A percentile compares a stretch with the other conserved stretches of the same genome.
Evolutionary conservation across 2,113 vertebrate genomes (phyloP).

Genomic region (Aythya baeri): DNA sequence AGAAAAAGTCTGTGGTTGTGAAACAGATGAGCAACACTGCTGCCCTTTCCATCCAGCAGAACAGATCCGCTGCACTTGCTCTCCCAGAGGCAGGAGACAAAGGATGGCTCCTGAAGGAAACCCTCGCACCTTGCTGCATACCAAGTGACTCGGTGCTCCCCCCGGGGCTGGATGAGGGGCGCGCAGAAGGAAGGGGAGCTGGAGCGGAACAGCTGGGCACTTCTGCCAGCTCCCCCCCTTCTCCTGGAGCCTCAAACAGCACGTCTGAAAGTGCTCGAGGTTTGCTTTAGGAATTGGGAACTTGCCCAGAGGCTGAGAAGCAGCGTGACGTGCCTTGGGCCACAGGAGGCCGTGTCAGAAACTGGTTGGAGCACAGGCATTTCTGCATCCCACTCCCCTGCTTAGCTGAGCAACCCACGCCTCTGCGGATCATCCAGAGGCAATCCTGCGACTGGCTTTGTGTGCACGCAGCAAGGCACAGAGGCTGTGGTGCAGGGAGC

Average conservation of each 20-base stretch:
- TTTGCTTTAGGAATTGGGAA: not conserved
- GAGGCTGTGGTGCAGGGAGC: not conserved
- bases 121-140: not conserved
- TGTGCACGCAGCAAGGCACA: not conserved
- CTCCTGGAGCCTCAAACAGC: not conserved
- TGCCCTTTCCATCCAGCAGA: not conserved
- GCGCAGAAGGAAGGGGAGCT: not conserved
- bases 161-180: not conserved
- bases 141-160: accelerated
- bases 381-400: constrained; percentile 56
- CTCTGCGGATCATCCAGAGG: constrained; percentile 16
- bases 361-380: constrained; percentile 46
- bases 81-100: not conserved
- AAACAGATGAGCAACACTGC: not conserved
- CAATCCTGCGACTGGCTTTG: not conserved
- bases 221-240: not conserved
- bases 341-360: not conserved
- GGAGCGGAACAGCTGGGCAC: not conserved
- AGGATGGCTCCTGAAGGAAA: not conserved
- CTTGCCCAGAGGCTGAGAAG: constrained; percentile 16
- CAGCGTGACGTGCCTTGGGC: not conserved
- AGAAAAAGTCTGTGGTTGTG: not conserved
- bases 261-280: not conserved
- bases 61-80: accelerated
- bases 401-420: constrained; percentile 50